Conservation (phyloP, 2,888 invertebrate species). For the Eupithecia pulchellata region DNA sequence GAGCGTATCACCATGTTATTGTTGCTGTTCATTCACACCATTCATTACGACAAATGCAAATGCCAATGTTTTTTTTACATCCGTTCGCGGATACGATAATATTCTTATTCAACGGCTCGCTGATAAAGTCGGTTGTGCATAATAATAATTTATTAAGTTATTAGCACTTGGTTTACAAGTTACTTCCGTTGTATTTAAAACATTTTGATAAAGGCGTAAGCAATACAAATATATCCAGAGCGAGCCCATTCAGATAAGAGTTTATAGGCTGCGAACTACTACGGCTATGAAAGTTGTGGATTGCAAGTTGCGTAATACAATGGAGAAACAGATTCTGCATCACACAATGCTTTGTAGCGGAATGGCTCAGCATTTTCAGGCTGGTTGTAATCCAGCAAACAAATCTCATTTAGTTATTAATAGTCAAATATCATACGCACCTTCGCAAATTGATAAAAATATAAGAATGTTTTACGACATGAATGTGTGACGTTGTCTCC, state of each 20-base stretch:
- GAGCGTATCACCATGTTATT: slow-evolving; percentile 55
- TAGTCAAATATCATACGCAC: too few species aligned
- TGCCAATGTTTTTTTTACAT: slow-evolving; percentile 49
- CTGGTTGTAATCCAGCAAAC: background rate
- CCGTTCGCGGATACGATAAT: slow-evolving; percentile 39
- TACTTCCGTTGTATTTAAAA: slow-evolving; percentile 9
- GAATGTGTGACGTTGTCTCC: slow-evolving; percentile 23
- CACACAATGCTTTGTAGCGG: slow-evolving; percentile 1
- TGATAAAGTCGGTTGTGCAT: slow-evolving; percentile 18
- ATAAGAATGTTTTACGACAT: slow-evolving; percentile 47
- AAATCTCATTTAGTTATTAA: slow-evolving; percentile 2
- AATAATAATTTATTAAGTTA: slow-evolving; percentile 19
- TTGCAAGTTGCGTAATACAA: background rate
- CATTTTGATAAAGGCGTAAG: background rate
- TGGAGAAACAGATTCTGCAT: background rate
- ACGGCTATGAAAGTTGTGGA: background rate
- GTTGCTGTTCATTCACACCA: slow-evolving; percentile 69
- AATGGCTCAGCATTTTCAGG: background rate
- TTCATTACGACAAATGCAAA: slow-evolving; percentile 60
- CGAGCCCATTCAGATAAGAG: background rate
- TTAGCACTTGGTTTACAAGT: slow-evolving; percentile 12
- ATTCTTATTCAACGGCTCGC: slow-evolving; percentile 30
- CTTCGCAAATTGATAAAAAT: slow-evolving; percentile 58
- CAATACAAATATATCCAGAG: background rate
- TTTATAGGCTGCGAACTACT: background rate